Percentiles rank a stretch among this genome's conserved stretches.
These are phyloP conservation scores for Myathropa florea DNA, from an alignment of 2,888 invertebrate species.

Conservation along the genomic window DNA sequence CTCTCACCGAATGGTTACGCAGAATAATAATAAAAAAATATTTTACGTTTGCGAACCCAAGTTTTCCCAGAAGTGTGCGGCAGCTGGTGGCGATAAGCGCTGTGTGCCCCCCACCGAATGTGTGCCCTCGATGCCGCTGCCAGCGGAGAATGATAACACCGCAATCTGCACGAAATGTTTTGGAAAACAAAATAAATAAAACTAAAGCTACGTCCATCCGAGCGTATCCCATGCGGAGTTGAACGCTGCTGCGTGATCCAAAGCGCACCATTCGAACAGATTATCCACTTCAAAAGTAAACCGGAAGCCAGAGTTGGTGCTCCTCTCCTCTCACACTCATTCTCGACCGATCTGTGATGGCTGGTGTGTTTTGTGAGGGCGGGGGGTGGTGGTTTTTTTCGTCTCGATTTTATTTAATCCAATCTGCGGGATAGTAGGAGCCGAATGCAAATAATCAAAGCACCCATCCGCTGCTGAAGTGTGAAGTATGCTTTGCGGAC, in stretches of 20 bases:
- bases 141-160: constrained; percentile 5
- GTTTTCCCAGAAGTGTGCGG: constrained; percentile 17
- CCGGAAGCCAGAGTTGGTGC: constrained; percentile 34
- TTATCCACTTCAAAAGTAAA: constrained; percentile 51
- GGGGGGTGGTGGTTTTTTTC: not conserved
- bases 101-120: constrained; percentile 7
- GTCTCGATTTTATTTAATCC: constrained; percentile 14
- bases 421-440: constrained; percentile 25
- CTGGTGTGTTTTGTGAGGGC: not conserved
- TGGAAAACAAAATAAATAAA: not conserved
- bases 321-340: constrained; percentile 1
- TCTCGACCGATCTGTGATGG: not conserved
- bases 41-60: not conserved
- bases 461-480: constrained; percentile 31
- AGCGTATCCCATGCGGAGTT: constrained; percentile 5
- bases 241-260: constrained; percentile 25
- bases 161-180: constrained; percentile 19
- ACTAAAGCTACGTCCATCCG: not conserved
- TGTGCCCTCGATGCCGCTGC: not conserved
- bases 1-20: not conserved
- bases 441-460: constrained; percentile 38
- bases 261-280: constrained; percentile 27
- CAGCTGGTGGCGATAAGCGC: constrained; percentile 33
- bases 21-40: not conserved
- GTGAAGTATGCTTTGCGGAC: constrained; percentile 5